Percentiles rank a stretch among this genome's conserved stretches.
Evolutionary conservation across 2,888 invertebrate species (phyloP).

Genomic region (Ochropacha duplaris): DNA sequence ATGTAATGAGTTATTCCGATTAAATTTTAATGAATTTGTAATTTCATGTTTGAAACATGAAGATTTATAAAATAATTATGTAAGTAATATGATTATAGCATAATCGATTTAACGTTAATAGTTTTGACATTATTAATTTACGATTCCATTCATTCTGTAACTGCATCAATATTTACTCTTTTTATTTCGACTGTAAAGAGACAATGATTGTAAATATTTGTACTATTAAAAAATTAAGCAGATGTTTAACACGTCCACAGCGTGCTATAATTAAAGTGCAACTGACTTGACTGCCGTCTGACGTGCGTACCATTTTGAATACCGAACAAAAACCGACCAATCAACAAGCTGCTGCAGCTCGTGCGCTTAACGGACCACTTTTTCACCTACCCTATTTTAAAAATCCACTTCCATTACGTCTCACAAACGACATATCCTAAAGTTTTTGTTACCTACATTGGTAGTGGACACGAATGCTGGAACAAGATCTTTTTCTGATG

Average conservation of each 20-base stretch:
- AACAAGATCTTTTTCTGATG: conserved; percentile 28
- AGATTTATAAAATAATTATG: not conserved
- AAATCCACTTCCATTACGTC: conserved; percentile 35
- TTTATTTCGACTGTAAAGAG: not conserved
- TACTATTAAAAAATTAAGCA: conserved; percentile 34
- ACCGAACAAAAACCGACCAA: conserved; percentile 62
- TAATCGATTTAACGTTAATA: not conserved
- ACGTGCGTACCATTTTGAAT: conserved; percentile 53
- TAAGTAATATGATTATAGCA: not conserved
- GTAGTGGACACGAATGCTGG: conserved; percentile 21
- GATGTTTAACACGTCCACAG: conserved; percentile 53
- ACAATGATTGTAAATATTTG: not conserved
- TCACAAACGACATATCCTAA: conserved; percentile 32
- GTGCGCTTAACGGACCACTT: conserved; percentile 44
- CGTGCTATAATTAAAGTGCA: conserved; percentile 42
- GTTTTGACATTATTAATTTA: not conserved
- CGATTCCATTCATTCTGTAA: not conserved
- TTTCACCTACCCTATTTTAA: conserved; percentile 41
- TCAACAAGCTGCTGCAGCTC: conserved; percentile 61
- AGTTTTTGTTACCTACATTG: conserved; percentile 22
- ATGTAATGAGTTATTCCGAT: conserved; percentile 8
- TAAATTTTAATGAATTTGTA: not conserved
- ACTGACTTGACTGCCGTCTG: conserved; percentile 38
- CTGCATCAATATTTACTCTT: not conserved
- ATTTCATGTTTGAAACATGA: not conserved